phyloP scores from a whole-genome alignment of 2,113 vertebrate genomes.

The Prochilodus magdalenae region DNA sequence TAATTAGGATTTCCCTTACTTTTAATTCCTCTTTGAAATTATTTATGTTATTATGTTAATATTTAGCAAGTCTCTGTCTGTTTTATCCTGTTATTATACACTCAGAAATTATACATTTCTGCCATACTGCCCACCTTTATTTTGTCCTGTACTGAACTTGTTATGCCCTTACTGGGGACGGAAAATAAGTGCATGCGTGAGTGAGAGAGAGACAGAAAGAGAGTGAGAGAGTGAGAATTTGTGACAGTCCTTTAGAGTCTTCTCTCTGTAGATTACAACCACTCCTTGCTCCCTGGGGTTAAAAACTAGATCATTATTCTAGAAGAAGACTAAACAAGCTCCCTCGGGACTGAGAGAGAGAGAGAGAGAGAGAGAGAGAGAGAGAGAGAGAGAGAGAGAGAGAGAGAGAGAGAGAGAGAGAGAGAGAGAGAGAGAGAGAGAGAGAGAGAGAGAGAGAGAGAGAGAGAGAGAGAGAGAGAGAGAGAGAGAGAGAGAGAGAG shows the following conservation, averaged over 20 bases:
- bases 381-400: not conserved
- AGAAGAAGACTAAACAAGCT: not conserved
- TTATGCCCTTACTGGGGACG: too few relatives aligned
- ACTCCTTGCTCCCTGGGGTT: not conserved
- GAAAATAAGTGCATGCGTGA: not conserved
- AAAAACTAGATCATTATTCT: not conserved
- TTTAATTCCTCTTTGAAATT: too few relatives aligned
- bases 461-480: not conserved
- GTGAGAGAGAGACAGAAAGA: constrained; percentile 18
- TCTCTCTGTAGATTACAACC: not conserved
- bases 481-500: not conserved
- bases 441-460: not conserved
- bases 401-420: not conserved
- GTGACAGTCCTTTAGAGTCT: not conserved
- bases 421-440: not conserved
- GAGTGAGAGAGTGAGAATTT: constrained; percentile 3
- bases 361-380: too few relatives aligned
- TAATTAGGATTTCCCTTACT: too few relatives aligned
- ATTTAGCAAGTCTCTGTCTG: too few relatives aligned
- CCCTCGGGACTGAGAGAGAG: not conserved
- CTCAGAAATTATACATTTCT: too few relatives aligned
- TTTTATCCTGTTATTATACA: too few relatives aligned
- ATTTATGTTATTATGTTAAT: too few relatives aligned
- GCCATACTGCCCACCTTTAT: too few relatives aligned
- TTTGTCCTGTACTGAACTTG: too few relatives aligned